Evolutionary conservation across 2,888 invertebrate species (phyloP), one percentile per base, ranked within the genome.

Genomic region (Napeogenes sylphis): DNA sequence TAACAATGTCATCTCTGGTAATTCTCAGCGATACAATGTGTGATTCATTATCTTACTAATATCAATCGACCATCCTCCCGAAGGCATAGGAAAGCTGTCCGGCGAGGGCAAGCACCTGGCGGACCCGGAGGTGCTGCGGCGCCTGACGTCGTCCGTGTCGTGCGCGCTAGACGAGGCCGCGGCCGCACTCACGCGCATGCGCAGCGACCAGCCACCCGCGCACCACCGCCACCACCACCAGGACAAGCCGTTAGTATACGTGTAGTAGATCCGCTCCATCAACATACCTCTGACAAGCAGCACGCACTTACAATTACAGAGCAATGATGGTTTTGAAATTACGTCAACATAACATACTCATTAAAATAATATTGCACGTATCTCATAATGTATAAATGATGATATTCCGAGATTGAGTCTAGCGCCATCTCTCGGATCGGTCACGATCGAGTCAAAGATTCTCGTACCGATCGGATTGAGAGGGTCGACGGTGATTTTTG

Each of bases 151-250:
- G 60, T 96, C 96, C 76, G 96, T 96, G 72, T 95, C 97, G 77
- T 97, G 97, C 91, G 98, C 98, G 71, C 93, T 99, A 79, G 98
- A 98, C 92, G 98, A 98, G 91, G 98, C 98, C 64, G 98, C 98
- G 69, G 98, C 98, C 75, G 98, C 98, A 63, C 93, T 99, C 72
- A 98, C 97, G 73, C 95, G 97, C 83, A 98, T 98, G 98, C 94
- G 98, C 78, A 95, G 95, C 85, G 98, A 98, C 85, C 97, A 95
- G 82, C 94, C 94, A 68, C 92, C 94, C 68, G 93, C 93, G 73
- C 84, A 85, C 76, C 87, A 84, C 68, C 79, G 84, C 30, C 87
- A 84, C 73, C 87, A 86, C 71, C 87, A 83, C 64, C 85, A 84
- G 71, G 90, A 90, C 67, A 90, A 90, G 75, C 88, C 84, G 89